Base-by-base conservation (phyloP, 1,140 invertebrate species). In the Procambarus clarkii region DNA sequence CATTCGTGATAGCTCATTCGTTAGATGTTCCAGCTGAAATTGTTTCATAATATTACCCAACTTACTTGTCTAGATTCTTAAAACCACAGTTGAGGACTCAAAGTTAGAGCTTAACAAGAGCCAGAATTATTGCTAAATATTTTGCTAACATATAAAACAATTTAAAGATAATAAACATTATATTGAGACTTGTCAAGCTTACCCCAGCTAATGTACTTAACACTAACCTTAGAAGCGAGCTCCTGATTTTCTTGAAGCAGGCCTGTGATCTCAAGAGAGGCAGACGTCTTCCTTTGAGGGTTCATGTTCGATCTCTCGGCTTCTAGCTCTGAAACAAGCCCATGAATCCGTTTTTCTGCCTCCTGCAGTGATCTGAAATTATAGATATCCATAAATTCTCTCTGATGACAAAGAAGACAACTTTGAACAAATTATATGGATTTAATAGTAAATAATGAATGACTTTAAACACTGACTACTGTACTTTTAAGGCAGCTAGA, bases 1-100 rank as follows among this genome's bases (percentile, higher is more conserved):
- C 80, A 93, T 91, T 46, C 89, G 64, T 18, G 79, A 64, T 58
- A 93, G 54, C 60, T 93, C 93, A 21, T 45, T 82, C 80, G 81
- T 85, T 18, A 89, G 78, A n/a, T 89, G 79, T 46, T 88, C 86
- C 15, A 92, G n/a, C 92, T 92, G 82, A 78, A 74, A 74, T 74
- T 34, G 1, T 21, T 13, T 74, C 5, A 2, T 24, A 24, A 3
- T 64, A 64, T 64, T 64, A 64, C 11, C 13, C 2, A 54, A 54
- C 13, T 54, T 54, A 2, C 50, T 54, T 54, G 7, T 54, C 50
- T 54, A 8, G 13, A 54, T 54, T 54, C 50, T 54, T 54, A 54
- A 54, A 54, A 54, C 13, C 13, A 54, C 7, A 15, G 18, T 15
- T 11, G 18, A 64, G 18, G 60, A 15, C 18, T 18, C 13, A 9